A percentile compares a stretch with the other conserved stretches of the same genome.
Evolutionary conservation across 2,797 vertebrate genomes (phyloP).

Genomic region (Apogon talboti): DNA sequence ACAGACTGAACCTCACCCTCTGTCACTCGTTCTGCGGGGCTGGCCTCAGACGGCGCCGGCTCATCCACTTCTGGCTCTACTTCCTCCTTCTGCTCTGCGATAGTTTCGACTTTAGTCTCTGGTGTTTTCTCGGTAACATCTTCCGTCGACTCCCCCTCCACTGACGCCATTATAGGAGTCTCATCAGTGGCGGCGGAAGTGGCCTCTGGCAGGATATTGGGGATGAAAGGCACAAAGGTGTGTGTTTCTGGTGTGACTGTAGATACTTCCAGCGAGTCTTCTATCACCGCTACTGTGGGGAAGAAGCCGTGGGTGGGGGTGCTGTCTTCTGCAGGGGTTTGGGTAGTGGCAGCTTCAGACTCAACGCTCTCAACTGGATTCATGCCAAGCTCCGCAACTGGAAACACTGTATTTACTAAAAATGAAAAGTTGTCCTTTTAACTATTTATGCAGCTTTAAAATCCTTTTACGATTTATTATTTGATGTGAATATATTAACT

Average conservation of each 20-base stretch:
- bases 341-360: slow-evolving; percentile 5
- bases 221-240: slow-evolving; percentile 65
- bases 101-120: slow-evolving; percentile 24
- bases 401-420: slow-evolving; percentile 69
- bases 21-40: slow-evolving; percentile 34
- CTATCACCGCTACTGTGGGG: slow-evolving; percentile 52
- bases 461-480: not conserved
- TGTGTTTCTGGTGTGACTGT: slow-evolving; percentile 49
- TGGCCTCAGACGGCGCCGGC: slow-evolving; percentile 27
- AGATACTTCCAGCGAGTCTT: slow-evolving; percentile 51
- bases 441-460: not conserved
- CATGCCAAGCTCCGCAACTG: slow-evolving; percentile 47
- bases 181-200: slow-evolving; percentile 23
- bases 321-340: slow-evolving; percentile 3
- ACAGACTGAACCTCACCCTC: slow-evolving; percentile 47
- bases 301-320: slow-evolving; percentile 39
- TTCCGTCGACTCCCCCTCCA: slow-evolving; percentile 43
- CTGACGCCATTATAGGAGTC: slow-evolving; percentile 30
- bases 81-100: slow-evolving; percentile 33
- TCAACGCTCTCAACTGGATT: slow-evolving; percentile 14
- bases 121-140: slow-evolving; percentile 27
- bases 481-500: slow-evolving; percentile 11
- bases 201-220: slow-evolving; percentile 43
- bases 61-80: slow-evolving; percentile 45
- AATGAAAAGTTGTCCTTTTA: slow-evolving; percentile 8